Evolutionary conservation across 2,888 invertebrate species (phyloP), one percentile per base, ranked within the genome.

Genomic region (Eupelmus urozonus): DNA sequence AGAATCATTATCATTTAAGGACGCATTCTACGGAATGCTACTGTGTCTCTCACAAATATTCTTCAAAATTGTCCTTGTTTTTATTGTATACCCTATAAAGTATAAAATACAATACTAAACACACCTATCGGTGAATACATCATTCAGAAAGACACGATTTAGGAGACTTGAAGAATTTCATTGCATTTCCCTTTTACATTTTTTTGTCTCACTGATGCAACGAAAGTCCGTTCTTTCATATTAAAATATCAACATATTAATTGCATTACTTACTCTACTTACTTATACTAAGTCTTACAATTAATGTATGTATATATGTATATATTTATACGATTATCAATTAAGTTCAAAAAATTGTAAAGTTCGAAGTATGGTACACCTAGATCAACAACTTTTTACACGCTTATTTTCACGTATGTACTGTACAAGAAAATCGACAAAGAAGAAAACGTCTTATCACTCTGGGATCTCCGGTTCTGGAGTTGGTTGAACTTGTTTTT

Each of bases 381-480:
- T 87, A 87, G 85, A 85, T 87, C 82, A 88, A 88, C 86, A 87
- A 89, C 86, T 89, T 89, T 89, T 86, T 89, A 89, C 89, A 89
- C 83, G 84, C 83, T 85, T 84, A 84, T 84, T 80, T 80, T 82
- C 83, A 83, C 83, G 83, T 83, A 84, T 84, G 85, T 85, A 88
- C 89, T 89, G 88, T 89, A 89, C 89, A 89, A 70, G 81, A 76
- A 82, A 82, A 80, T 82, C 83, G 81, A 84, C 81, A 81, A 82
- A 80, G 84, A 81, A 81, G 83, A 81, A 83, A 86, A 87, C 85
- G 85, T 83, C 86, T 85, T 90, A 91, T 92, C 92, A 94, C 93
- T 95, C 94, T 88, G 92, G 91, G 89, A 93, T 90, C 85, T 94
- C 94, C 81, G 92, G 91, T 85, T 94, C 94, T 72, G 92, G 92